Base-by-base conservation (phyloP, 92 coral and sea anemone genomes). In the Hydrozoanthus gracilis region DNA sequence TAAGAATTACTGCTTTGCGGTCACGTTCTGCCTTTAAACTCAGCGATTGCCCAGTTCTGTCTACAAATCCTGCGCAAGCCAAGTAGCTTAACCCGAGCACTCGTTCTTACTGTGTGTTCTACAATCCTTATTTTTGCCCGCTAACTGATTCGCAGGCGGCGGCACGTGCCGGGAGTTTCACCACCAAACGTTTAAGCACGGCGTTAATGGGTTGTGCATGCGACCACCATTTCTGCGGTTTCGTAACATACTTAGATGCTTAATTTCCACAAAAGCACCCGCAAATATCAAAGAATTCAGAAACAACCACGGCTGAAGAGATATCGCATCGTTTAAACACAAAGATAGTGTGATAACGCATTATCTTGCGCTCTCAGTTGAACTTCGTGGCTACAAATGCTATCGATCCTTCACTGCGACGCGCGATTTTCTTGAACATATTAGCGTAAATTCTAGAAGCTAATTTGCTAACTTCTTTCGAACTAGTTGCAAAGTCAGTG, bases 241-340 rank as follows among this genome's bases (percentile, higher is more conserved):
- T 49, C 18, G 46, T 80, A 66, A 80, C 61, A 80, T 65, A 10
- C 54, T 80, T 80, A 65, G 85, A 65, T 61, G 74, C 47, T 80
- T 80, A 80, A 65, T 51, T 80, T 65, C 54, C 85, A 62, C 85
- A 80, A 80, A 76, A 80, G 85, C 85, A 80, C 85, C 85, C 85
- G 85, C 85, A 80, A 80, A 80, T 80, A 80, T 65, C 85, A 80
- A 49, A 65, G 73, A 45, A 80, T 56, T 64, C 85, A 47, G 74
- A 45, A 80, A 46, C 61, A 18, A 45, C 85, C 73, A 15, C 51
- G 52, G 56, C 74, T 80, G 58, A 64, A 80, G 62, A 48, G 85
- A 80, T 80, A 80, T 49, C 85, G 52, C 46, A 65, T 10, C 7
- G 61, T 65, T 80, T 61, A 16, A 66, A 66, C 54, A 80, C 55